Conservation (phyloP, 2,888 invertebrate genomes). For the Ophion ventricosus region DNA sequence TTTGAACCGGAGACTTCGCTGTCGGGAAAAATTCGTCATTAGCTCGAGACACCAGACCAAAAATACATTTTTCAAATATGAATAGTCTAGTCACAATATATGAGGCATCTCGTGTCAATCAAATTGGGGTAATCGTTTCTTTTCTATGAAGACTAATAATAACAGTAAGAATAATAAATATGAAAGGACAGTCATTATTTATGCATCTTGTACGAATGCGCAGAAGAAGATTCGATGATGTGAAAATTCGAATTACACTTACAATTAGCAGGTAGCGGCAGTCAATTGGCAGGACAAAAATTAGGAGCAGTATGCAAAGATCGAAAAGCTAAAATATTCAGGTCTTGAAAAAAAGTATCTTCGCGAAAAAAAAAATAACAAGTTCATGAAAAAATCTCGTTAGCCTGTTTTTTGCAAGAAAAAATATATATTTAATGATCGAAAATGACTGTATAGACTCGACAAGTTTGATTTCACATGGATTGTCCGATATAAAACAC, state of each 20-base stretch:
- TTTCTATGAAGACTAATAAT: not conserved
- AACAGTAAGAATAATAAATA: not conserved
- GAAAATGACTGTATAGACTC: no score
- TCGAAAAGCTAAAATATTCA: no score
- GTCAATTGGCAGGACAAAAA: not conserved
- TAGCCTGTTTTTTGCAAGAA: not conserved
- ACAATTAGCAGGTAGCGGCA: not conserved
- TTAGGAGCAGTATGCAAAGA: not conserved
- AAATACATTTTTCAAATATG: slow-evolving; percentile 24
- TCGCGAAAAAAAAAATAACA: not conserved
- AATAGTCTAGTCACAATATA: slow-evolving; percentile 7
- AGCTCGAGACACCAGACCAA: slow-evolving; percentile 3
- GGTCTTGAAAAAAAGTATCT: not conserved
- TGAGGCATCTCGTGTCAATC: not conserved
- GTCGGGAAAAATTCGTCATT: slow-evolving; percentile 18
- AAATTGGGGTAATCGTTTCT: not conserved
- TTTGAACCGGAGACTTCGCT: not conserved
- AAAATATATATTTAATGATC: not conserved
- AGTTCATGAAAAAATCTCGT: not conserved
- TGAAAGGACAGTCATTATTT: not conserved
- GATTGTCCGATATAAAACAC: not conserved
- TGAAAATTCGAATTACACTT: not conserved
- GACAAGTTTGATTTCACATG: not conserved
- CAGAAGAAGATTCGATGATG: not conserved
- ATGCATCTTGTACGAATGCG: not conserved